Conservation (phyloP, 1,140 invertebrate species). For the Physella acuta region DNA sequence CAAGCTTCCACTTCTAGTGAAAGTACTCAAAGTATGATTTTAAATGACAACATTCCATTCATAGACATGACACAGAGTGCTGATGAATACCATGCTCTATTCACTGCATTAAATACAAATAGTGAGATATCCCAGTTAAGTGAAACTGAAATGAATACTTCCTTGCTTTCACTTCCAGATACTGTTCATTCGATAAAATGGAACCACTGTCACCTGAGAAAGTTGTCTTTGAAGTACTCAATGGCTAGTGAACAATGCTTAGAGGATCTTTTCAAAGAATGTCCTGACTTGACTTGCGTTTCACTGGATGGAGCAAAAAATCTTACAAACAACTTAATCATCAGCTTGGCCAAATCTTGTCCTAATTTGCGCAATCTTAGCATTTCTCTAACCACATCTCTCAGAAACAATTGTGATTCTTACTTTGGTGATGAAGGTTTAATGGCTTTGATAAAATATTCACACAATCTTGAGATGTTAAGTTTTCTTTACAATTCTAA, state of each 20-base stretch:
- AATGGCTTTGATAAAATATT: constrained; percentile 8
- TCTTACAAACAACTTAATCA: constrained; percentile 7
- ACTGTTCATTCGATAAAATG: background rate
- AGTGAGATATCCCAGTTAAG: background rate
- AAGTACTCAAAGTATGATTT: background rate
- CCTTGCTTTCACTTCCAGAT: background rate
- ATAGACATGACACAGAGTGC: constrained; percentile 15
- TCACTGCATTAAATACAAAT: background rate
- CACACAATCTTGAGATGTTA: constrained; percentile 9
- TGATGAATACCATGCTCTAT: constrained; percentile 12
- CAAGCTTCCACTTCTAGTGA: background rate
- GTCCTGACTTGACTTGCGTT: constrained; percentile 18
- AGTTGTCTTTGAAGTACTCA: constrained; percentile 10
- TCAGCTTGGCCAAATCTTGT: constrained; percentile 15
- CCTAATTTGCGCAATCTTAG: constrained; percentile 5
- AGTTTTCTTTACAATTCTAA: constrained; percentile 13
- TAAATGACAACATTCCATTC: constrained; percentile 16
- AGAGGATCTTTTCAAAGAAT: constrained; percentile 3
- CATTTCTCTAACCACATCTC: background rate
- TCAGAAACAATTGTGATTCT: background rate
- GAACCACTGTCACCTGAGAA: constrained; percentile 15
- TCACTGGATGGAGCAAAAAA: constrained; percentile 1
- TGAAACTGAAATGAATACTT: background rate
- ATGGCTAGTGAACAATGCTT: background rate
- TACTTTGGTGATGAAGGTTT: constrained; percentile 16